Evolutionary conservation across 2,888 invertebrate species (phyloP), one percentile per base, ranked within the genome.

Genomic region (Sinodicranocentrus sp.): DNA sequence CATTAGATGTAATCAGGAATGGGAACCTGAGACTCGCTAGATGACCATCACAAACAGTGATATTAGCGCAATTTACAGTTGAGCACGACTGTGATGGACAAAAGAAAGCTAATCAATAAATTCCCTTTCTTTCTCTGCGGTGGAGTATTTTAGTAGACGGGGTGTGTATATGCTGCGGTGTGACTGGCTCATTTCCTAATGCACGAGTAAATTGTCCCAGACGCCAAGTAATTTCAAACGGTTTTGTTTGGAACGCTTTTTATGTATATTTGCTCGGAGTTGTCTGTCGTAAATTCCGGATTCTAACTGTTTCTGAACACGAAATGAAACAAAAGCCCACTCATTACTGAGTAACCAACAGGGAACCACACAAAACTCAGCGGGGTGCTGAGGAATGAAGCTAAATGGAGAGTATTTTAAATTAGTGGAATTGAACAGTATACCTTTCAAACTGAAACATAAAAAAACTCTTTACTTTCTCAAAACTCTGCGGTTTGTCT

Each of bases 201-300:
- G 67, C 65, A 21, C 19, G 39, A 54, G 52, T 63, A 65, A 65
- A 75, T 33, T 75, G 76, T 76, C 76, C 65, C 57, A 67, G 10
- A 59, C 57, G 33, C 23, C 44, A 67, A 67, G 76, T 67, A 67
- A 76, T 68, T 77, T 23, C 19, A 44, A 28, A 26, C 68, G 57
- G 57, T 63, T 63, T 65, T 23, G 52, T n/a, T n/a, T n/a, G 48
- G 21, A 54, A 76, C 65, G 52, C 13, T 76, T 57, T 70, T 77
- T 77, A 77, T 77, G 57, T 44, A 15, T 19, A 68, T 77, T 68
- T 77, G 59, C 77, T 76, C 28, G 54, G 67, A 67, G 59, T 54
- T 77, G 76, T 77, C 59, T 77, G 59, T 68, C 77, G 77, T 77
- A 77, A 77, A 77, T 68, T 77, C 59, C 25, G 23, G 19, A 10